Conservation (phyloP, 2,888 invertebrate species). For the Xestia c-nigrum region DNA sequence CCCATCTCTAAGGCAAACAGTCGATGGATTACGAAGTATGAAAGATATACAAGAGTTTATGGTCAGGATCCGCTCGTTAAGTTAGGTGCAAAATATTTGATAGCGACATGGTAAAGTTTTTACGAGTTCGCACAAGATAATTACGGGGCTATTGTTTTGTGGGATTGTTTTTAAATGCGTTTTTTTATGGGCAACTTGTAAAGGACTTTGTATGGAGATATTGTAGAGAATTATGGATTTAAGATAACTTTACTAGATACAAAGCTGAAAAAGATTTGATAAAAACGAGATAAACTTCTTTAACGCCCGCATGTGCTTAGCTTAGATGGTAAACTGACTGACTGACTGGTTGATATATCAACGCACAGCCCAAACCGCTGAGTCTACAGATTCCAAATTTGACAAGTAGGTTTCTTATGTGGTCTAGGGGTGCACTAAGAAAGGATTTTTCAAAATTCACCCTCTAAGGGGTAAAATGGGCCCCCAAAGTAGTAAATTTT, state of each 20-base stretch:
- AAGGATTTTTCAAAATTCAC: too few relatives aligned
- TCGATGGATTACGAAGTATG: conserved; percentile 53
- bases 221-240: conserved; percentile 14
- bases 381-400: too few relatives aligned
- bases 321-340: too few relatives aligned
- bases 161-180: conserved; percentile 71
- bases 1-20: conserved; percentile 7
- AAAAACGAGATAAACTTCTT: neutral
- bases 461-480: too few relatives aligned
- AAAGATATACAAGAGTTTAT: conserved; percentile 64
- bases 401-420: too few relatives aligned
- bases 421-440: too few relatives aligned
- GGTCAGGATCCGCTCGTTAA: conserved; percentile 69
- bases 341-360: too few relatives aligned
- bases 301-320: neutral
- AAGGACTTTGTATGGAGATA: conserved; percentile 10
- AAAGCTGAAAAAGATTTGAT: neutral
- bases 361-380: too few relatives aligned
- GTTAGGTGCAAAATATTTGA: conserved; percentile 86
- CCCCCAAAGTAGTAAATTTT: too few relatives aligned
- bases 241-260: neutral
- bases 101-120: conserved; percentile 78
- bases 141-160: conserved; percentile 82
- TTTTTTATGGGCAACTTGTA: conserved; percentile 63
- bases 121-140: conserved; percentile 79